Evolutionary conservation across 2,113 vertebrate species (phyloP).

Genomic region (Atractosteus spatula): DNA sequence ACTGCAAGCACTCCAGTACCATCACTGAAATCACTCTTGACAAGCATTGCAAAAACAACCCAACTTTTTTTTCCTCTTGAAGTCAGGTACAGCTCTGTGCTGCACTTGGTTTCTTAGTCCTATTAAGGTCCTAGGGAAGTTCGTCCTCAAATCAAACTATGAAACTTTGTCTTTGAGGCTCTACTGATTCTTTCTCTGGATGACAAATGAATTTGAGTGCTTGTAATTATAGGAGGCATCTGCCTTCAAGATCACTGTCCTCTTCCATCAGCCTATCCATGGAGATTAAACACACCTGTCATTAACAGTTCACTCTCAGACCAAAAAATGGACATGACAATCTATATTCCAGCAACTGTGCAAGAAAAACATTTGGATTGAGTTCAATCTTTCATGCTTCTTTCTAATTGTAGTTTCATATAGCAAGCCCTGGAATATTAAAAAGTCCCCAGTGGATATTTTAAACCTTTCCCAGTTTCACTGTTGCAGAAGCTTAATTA

Average conservation of each 20-base stretch:
- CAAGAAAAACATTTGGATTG: not conserved
- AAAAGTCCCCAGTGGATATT: too few relatives aligned
- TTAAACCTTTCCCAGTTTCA: too few relatives aligned
- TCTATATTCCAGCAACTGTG: not conserved
- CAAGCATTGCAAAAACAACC: too few relatives aligned
- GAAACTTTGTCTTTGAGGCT: not conserved
- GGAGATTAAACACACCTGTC: slow-evolving; percentile 13
- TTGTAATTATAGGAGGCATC: not conserved
- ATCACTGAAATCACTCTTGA: too few relatives aligned
- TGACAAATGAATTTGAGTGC: not conserved
- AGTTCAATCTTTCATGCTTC: not conserved
- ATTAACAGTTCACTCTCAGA: not conserved
- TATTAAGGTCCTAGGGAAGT: too few relatives aligned
- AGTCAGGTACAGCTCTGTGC: too few relatives aligned
- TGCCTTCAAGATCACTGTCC: not conserved
- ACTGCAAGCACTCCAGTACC: too few relatives aligned
- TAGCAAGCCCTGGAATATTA: not conserved
- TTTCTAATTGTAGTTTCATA: not conserved
- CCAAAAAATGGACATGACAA: not conserved
- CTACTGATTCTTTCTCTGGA: not conserved
- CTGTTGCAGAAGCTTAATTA: too few relatives aligned
- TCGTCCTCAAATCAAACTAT: too few relatives aligned
- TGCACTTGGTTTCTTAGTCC: too few relatives aligned
- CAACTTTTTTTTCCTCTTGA: too few relatives aligned
- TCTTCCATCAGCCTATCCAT: not conserved